phyloP scores from a whole-genome alignment of 2,797 vertebrate species.

The Xenopus petersii region DNA sequence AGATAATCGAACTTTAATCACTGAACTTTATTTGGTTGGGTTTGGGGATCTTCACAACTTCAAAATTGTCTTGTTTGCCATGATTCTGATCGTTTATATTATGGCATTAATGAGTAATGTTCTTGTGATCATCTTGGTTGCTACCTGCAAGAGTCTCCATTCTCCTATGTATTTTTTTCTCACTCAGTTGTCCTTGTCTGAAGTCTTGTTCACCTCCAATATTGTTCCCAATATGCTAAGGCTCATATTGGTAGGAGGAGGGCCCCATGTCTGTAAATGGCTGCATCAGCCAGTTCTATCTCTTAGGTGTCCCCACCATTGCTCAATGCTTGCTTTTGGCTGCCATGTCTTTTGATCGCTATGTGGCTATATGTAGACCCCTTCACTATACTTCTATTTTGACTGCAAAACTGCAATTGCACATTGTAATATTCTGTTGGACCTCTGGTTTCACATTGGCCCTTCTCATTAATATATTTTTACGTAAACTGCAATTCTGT shows the following conservation, averaged over 20 bases:
- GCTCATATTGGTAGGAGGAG: constrained; percentile 6
- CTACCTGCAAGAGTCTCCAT: constrained; percentile 17
- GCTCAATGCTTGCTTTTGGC: constrained; percentile 23
- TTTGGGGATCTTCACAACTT: constrained; percentile 28
- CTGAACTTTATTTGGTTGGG: constrained; percentile 36
- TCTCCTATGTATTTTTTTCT: constrained; percentile 47
- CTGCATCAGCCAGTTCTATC: constrained; percentile 19
- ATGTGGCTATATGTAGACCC: too few species aligned
- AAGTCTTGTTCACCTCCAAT: constrained; percentile 22
- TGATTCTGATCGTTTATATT: constrained; percentile 29
- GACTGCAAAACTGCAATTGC: constrained; percentile 6
- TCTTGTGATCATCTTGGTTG: constrained; percentile 19
- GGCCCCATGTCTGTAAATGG: neutral
- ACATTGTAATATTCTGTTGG: constrained; percentile 11
- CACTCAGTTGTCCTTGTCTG: constrained; percentile 18
- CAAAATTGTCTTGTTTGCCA: constrained; percentile 11
- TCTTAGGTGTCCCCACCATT: neutral
- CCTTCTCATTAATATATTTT: neutral
- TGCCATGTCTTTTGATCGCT: constrained; percentile 29
- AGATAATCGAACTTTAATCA: constrained; percentile 5
- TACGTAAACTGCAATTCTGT: constrained; percentile 32
- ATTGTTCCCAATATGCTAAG: constrained; percentile 27
- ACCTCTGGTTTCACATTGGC: constrained; percentile 1
- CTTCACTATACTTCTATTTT: neutral
- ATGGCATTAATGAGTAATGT: constrained; percentile 10